Evolutionary conservation across 2,113 vertebrate genomes (phyloP), one percentile per base, ranked within the genome.

Genomic region (Diadophis punctatus): DNA sequence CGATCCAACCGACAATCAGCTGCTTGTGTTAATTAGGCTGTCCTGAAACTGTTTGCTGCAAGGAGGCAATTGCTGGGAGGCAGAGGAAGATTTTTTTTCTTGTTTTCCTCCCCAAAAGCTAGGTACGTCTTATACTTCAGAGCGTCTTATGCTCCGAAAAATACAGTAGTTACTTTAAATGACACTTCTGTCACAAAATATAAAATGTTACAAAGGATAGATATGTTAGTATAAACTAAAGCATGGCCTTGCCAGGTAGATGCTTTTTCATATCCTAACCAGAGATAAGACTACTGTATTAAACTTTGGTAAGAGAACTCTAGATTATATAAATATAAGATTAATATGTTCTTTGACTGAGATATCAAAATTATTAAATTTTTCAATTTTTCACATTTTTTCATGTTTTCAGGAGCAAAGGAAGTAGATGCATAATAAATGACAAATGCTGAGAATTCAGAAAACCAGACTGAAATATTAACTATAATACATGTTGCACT

Each of bases 301-400:
- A 46, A 56, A 52, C 39, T 84, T 85, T 39, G 85, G 8, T 30
- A 56, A 46, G 39, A 30, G 18, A 43, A 39, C 6, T 86, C 10
- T 30, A 25, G 23, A 56, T 56, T 56, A 86, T 7, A 48, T n/a
- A 52, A 46, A 74, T 30, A 88, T 6, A 27, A n/a, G 8, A 55
- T 68, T 20, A 18, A 34, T 46, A 22, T 53, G 2, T 12, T 85
- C 10, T 34, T 53, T 84, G 30, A 49, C 5, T 43, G 8, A 51
- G 55, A 91, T 86, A 92, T n/a, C 34, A 60, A 90, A 94, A 86
- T 94, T 86, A 91, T 60, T 86, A 88, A 3, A 51, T 27, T 30
- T 80, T 80, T 80, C 34, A 80, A 52, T 3, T 90, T 74, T 25
- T 68, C 90, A 8, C 16, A 25, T 93, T 25, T 22, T 34, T 87